Evolutionary conservation across 2,888 invertebrate species (phyloP).

Genomic region (Bedellia somnulentella): DNA sequence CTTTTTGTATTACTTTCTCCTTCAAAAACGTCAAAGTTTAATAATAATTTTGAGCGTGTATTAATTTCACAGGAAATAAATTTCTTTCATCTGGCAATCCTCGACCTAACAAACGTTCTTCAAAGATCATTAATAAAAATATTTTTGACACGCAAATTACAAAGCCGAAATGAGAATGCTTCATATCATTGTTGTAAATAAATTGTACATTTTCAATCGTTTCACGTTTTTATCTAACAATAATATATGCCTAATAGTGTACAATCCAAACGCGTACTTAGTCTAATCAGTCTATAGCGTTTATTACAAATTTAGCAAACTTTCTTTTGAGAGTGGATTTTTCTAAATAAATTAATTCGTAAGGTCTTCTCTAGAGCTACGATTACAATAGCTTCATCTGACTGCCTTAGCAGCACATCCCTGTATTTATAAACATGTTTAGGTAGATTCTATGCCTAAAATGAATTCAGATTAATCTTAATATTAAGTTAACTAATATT

Average conservation of each 20-base stretch:
- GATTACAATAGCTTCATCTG: constrained; percentile 20
- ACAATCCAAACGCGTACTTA: constrained; percentile 52
- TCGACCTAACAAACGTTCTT: too few relatives aligned
- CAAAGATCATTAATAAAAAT: constrained; percentile 39
- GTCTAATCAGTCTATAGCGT: constrained; percentile 61
- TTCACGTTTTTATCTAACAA: constrained; percentile 46
- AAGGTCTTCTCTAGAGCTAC: constrained; percentile 17
- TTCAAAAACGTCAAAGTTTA: too few relatives aligned
- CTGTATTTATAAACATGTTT: constrained; percentile 53
- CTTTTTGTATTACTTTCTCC: too few relatives aligned
- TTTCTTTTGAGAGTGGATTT: constrained; percentile 17
- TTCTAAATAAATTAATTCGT: constrained; percentile 32
- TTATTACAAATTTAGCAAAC: constrained; percentile 52
- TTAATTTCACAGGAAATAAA: too few relatives aligned
- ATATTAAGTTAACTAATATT: constrained; percentile 52
- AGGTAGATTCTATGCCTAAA: constrained; percentile 41
- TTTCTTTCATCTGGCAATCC: too few relatives aligned
- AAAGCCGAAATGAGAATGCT: constrained; percentile 37
- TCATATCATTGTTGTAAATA: constrained; percentile 39
- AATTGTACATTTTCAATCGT: constrained; percentile 42
- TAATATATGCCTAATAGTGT: constrained; percentile 59
- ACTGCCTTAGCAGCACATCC: constrained; percentile 55
- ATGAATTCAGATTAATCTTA: constrained; percentile 58
- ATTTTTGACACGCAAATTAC: constrained; percentile 35
- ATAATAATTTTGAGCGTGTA: too few relatives aligned